phyloP scores from a whole-genome alignment of 2,113 vertebrate species.

The Indri indri region DNA sequence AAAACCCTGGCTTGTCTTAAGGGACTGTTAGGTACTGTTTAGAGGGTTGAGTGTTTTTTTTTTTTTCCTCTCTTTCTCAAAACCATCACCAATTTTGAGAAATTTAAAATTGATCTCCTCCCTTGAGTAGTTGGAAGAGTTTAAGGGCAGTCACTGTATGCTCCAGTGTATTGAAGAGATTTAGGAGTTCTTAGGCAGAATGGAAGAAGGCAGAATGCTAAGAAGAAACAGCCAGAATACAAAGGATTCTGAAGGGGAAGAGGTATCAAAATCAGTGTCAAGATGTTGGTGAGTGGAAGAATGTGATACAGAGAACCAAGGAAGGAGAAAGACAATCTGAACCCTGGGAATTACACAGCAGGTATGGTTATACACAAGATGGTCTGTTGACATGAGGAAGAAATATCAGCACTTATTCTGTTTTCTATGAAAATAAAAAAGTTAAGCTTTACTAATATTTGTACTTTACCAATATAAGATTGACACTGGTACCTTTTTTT shows the following conservation, averaged over 20 bases:
- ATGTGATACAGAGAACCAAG: neutral
- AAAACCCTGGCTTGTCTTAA: neutral
- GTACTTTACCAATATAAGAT: neutral
- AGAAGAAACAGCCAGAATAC: neutral
- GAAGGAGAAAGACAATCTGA: neutral
- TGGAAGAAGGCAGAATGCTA: neutral
- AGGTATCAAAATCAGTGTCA: neutral
- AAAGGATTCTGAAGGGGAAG: neutral
- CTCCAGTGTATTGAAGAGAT: neutral
- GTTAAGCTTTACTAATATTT: neutral
- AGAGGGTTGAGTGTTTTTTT: neutral
- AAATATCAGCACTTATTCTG: neutral
- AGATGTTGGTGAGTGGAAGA: neutral
- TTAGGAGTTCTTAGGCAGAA: neutral
- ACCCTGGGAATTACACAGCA: accelerated
- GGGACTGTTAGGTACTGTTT: neutral
- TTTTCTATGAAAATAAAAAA: neutral
- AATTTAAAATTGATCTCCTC: neutral
- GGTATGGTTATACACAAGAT: accelerated
- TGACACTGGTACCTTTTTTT: neutral
- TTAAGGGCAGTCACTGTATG: neutral
- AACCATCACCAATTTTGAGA: neutral
- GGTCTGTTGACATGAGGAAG: neutral
- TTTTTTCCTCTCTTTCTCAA: neutral
- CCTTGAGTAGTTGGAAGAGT: neutral